Conservation (phyloP, 2,888 invertebrate genomes). For the Rhogogaster chlorosoma region DNA sequence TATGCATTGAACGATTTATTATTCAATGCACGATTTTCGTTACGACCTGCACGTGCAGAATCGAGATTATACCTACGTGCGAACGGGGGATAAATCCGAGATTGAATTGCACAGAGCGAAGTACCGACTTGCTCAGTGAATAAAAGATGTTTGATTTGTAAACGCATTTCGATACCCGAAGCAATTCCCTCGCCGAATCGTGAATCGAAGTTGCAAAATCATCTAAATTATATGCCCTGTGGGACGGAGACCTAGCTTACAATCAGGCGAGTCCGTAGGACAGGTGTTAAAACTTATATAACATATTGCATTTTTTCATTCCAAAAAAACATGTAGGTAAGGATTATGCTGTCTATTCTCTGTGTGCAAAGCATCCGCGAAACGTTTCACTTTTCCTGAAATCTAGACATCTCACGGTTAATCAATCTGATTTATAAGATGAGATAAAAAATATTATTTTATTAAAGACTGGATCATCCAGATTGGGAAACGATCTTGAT, state of each 20-base stretch:
- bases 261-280: background rate
- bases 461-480: background rate
- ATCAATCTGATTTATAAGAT: background rate
- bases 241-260: background rate
- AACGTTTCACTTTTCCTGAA: background rate
- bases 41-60: background rate
- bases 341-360: too few relatives aligned
- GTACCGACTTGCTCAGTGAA: background rate
- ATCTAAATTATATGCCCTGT: background rate
- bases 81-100: background rate
- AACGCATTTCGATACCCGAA: background rate
- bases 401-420: background rate
- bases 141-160: background rate
- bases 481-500: background rate
- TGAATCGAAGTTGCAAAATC: background rate
- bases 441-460: background rate
- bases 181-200: background rate
- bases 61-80: background rate
- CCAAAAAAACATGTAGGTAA: background rate
- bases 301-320: background rate
- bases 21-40: constrained; percentile 3
- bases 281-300: background rate
- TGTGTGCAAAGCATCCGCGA: background rate
- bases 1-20: background rate
- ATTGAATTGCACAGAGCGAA: background rate